Percentiles rank a stretch among this genome's conserved stretches.
Conservation (phyloP, 1,140 invertebrate species). For the Lethrus apterus region DNA sequence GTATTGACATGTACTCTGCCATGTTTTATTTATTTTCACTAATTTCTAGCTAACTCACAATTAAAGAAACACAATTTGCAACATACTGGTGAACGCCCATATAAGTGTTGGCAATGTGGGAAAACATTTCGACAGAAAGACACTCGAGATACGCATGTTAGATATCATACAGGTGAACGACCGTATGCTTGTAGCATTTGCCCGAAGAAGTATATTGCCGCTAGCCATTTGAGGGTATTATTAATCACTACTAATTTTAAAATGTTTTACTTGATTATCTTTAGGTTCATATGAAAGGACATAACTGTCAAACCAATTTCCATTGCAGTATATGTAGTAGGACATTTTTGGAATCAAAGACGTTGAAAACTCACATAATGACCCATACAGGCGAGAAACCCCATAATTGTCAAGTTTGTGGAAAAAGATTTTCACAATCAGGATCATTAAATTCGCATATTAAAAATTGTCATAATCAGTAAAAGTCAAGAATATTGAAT, state of each 20-base stretch:
- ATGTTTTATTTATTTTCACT: neutral
- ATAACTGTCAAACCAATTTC: too few relatives aligned
- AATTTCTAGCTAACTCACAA: constrained; percentile 10
- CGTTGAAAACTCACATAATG: constrained; percentile 3
- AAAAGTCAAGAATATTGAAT: too few relatives aligned
- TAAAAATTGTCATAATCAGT: constrained; percentile 5
- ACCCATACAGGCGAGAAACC: constrained; percentile 9
- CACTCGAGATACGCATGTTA: constrained; percentile 50
- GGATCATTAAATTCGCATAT: constrained; percentile 13
- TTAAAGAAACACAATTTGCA: constrained; percentile 15
- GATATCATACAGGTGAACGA: constrained; percentile 61
- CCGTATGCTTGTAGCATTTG: constrained; percentile 53
- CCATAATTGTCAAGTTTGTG: constrained; percentile 7
- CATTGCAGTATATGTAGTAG: constrained; percentile 12
- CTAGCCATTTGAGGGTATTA: constrained; percentile 35
- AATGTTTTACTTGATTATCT: neutral
- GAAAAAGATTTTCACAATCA: constrained; percentile 11
- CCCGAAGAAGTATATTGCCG: constrained; percentile 43
- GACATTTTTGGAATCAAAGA: constrained; percentile 23
- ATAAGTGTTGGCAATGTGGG: constrained; percentile 38
- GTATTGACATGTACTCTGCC: constrained; percentile 18
- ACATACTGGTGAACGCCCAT: constrained; percentile 36
- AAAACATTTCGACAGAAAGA: constrained; percentile 37
- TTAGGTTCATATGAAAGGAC: neutral
- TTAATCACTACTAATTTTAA: neutral